Evolutionary conservation across 2,888 invertebrate genomes (phyloP).

Genomic region (Clostera curtula): DNA sequence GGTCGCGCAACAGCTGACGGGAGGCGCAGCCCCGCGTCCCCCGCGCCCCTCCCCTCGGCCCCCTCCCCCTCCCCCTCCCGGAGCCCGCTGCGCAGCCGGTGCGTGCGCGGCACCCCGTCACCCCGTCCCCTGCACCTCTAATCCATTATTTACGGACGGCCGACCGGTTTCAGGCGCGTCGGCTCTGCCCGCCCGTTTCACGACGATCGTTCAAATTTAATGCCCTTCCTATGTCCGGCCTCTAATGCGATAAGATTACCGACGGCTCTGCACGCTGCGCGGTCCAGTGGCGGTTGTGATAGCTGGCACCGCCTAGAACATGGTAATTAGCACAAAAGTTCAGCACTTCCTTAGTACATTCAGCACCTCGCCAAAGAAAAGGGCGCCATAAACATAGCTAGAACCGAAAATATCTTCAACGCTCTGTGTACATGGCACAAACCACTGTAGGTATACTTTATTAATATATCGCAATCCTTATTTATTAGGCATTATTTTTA

Average conservation of each 20-base stretch:
- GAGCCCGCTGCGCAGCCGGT: conserved; percentile 63
- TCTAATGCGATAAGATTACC: conserved; percentile 68
- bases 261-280: conserved; percentile 29
- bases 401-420: no score
- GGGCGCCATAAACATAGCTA: no score
- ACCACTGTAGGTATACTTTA: no score
- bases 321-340: conserved; percentile 17
- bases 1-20: conserved; percentile 74
- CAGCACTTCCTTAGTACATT: no score
- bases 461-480: no score
- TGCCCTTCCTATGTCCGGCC: conserved; percentile 74
- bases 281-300: conserved; percentile 5
- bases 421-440: no score
- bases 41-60: conserved; percentile 32
- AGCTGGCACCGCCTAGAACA: conserved; percentile 9
- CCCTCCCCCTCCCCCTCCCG: conserved; percentile 50
- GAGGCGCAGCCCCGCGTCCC: conserved; percentile 65
- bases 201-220: conserved; percentile 70
- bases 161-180: conserved; percentile 73
- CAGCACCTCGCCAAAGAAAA: no score
- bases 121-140: conserved; percentile 60
- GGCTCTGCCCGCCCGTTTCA: conserved; percentile 57
- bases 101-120: conserved; percentile 55
- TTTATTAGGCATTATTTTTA: no score
- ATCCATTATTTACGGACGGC: conserved; percentile 73